Evolutionary conservation across 2,113 vertebrate genomes (phyloP), one percentile per base, ranked within the genome.

Genomic region (Tapirus terrestris): DNA sequence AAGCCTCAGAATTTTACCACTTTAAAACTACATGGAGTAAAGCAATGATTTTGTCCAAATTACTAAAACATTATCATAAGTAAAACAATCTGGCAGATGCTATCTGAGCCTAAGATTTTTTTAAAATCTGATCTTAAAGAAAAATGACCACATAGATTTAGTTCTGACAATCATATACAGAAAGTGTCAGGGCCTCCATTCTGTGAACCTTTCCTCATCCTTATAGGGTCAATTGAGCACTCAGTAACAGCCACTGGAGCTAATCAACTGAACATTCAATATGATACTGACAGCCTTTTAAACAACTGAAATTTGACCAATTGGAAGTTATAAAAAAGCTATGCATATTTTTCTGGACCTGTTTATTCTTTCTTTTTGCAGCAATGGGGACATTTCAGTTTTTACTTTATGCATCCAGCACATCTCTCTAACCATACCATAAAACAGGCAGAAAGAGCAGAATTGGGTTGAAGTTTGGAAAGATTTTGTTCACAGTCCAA

Each of bases 401-500:
- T 96, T 92, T 76, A 61, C 6, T 17, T 51, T n/a, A 45, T 86
- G 3, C 5, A 91, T 27, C 13, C n/a, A 79, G 45, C 1, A 70
- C 7, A 43, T 73, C 21, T 80, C 23, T 67, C 39, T 79, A 94
- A 51, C 23, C 82, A 51, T 56, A 18, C 2, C 33, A 86, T 58
- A 75, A 94, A 90, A 56, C 83, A 81, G 93, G 21, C 51, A 89
- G 11, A 27, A 93, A 91, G 33, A 85, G 43, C 18, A 79, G 72
- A 94, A 85, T 29, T 88, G 23, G 20, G 27, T 51, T 95, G 53
- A 67, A 88, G 33, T 81, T 96, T 51, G 94, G 20, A 93, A 94
- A 1, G 27, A 68, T 89, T 95, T 93, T 91, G 36, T 60, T 92
- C 17, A 83, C 13, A 85, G 6, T 65, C 18, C 72, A 75, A 93